Evolutionary conservation across 1,140 invertebrate species (phyloP).

Genomic region (Drosophila subobscura): DNA sequence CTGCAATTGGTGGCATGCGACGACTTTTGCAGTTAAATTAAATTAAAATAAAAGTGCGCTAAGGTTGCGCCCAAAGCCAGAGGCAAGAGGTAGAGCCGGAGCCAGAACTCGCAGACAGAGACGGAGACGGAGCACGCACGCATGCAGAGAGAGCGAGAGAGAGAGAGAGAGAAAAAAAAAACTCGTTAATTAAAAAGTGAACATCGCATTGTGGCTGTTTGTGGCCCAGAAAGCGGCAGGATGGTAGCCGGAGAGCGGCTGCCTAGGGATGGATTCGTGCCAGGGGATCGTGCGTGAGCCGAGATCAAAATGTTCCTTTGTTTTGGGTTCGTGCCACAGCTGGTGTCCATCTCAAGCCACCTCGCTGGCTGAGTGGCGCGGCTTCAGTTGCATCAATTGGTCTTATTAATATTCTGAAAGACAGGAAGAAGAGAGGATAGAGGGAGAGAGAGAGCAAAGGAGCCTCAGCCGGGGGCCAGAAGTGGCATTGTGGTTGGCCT

Average conservation of each 20-base stretch:
- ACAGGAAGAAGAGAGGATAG: background rate
- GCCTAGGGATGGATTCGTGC: conserved; percentile 32
- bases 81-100: conserved; percentile 14
- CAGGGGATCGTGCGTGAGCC: conserved; percentile 11
- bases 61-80: conserved; percentile 62
- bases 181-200: conserved; percentile 84
- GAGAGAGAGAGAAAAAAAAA: conserved; percentile 66
- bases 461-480: background rate
- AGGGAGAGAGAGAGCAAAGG: too few species aligned
- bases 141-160: conserved; percentile 9
- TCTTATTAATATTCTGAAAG: conserved; percentile 74
- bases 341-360: too few species aligned
- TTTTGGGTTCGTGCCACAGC: too few species aligned
- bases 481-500: conserved; percentile 16
- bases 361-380: background rate
- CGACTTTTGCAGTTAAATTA: conserved; percentile 69
- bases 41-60: conserved; percentile 75
- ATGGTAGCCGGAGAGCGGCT: conserved; percentile 5
- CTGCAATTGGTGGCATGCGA: conserved; percentile 61
- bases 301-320: background rate
- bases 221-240: background rate
- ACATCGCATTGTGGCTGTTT: conserved; percentile 41
- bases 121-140: background rate
- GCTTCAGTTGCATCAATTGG: conserved; percentile 54
- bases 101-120: background rate